phyloP scores from a whole-genome alignment of 2,888 invertebrate species.

The Drosophila birchii region DNA sequence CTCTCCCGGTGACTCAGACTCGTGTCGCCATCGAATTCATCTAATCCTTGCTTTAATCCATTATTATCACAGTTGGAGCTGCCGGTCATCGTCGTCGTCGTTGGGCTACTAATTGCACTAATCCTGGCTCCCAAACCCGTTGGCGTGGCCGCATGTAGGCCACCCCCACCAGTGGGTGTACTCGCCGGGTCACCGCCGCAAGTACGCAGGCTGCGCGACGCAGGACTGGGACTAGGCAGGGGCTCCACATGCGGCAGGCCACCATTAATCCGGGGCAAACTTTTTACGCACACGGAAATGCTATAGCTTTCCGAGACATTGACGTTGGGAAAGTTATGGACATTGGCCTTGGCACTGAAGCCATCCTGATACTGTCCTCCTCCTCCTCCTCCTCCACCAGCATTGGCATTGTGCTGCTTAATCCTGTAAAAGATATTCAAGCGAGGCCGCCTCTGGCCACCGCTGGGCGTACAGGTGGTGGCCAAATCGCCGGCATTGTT shows the following conservation, averaged over 20 bases:
- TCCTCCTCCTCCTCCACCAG: conserved; percentile 56
- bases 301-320: conserved; percentile 83
- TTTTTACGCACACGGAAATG: conserved; percentile 87
- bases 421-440: conserved; percentile 84
- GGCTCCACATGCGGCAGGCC: conserved; percentile 87
- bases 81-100: conserved; percentile 12
- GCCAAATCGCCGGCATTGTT: conserved; percentile 77
- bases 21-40: conserved; percentile 55
- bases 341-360: conserved; percentile 83
- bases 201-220: conserved; percentile 23
- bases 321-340: conserved; percentile 85
- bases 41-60: conserved; percentile 39
- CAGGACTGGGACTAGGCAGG: conserved; percentile 37
- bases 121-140: conserved; percentile 65
- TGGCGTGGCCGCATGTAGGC: conserved; percentile 67
- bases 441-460: conserved; percentile 74
- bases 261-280: conserved; percentile 90
- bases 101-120: conserved; percentile 32
- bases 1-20: conserved; percentile 82
- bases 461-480: conserved; percentile 35
- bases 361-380: conserved; percentile 56
- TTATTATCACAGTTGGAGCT: conserved; percentile 70
- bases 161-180: conserved; percentile 67
- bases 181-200: conserved; percentile 39
- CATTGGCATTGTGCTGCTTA: conserved; percentile 77